phyloP scores from a whole-genome alignment of 2,888 invertebrate genomes.

The Limnephilus rhombicus region DNA sequence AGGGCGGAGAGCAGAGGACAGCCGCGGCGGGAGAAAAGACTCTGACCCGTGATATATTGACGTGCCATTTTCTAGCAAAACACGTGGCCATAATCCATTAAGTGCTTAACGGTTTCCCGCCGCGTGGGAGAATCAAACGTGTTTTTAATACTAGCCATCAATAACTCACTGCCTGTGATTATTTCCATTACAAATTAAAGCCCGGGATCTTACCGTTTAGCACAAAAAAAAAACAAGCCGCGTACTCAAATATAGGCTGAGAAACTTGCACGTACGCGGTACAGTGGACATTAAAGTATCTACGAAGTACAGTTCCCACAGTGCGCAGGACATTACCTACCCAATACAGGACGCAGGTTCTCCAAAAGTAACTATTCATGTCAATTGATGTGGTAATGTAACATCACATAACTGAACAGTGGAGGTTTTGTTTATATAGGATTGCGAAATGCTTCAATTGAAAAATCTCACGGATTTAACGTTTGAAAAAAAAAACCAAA shows the following conservation, averaged over 20 bases:
- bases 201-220: constrained; percentile 67
- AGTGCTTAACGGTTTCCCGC: constrained; percentile 68
- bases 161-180: constrained; percentile 74
- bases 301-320: too few relatives aligned
- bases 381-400: background rate
- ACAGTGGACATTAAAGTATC: too few relatives aligned
- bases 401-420: background rate
- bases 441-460: background rate
- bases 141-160: constrained; percentile 78
- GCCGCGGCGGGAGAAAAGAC: constrained; percentile 30
- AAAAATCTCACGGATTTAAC: background rate
- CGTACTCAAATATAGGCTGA: background rate
- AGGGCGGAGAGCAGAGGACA: constrained; percentile 49
- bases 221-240: constrained; percentile 27
- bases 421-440: background rate
- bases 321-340: too few relatives aligned
- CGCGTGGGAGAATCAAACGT: constrained; percentile 72
- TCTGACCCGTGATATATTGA: constrained; percentile 63
- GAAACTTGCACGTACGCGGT: background rate
- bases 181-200: constrained; percentile 78
- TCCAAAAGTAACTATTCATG: background rate
- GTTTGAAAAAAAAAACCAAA: background rate
- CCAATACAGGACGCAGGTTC: background rate
- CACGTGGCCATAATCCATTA: constrained; percentile 65
- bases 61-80: constrained; percentile 61